Conservation (phyloP, 2,888 invertebrate species). For the Myathropa florea region DNA sequence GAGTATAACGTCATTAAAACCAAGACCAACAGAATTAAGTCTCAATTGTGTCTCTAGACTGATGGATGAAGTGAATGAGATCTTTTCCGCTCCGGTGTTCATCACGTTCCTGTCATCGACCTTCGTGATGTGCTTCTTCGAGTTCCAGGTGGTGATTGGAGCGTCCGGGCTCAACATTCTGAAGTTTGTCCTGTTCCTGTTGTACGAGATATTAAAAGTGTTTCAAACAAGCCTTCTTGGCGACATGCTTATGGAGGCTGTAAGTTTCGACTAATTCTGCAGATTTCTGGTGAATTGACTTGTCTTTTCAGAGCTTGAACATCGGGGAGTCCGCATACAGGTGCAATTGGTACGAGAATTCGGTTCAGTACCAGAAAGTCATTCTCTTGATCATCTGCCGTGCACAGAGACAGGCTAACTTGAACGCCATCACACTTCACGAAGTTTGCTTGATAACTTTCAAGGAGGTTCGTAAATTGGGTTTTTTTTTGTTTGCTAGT, state of each 20-base stretch:
- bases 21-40: no score
- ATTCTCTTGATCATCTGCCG: slow-evolving; percentile 26
- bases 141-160: slow-evolving; percentile 34
- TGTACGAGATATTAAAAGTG: slow-evolving; percentile 28
- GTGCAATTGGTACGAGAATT: slow-evolving; percentile 34
- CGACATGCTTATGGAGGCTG: slow-evolving; percentile 27
- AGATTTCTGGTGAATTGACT: not conserved
- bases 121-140: slow-evolving; percentile 28
- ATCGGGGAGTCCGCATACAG: slow-evolving; percentile 22
- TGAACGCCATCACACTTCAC: slow-evolving; percentile 40
- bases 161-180: not conserved
- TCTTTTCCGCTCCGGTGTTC: slow-evolving; percentile 3
- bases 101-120: slow-evolving; percentile 11
- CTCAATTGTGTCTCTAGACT: not conserved
- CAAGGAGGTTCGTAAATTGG: not conserved
- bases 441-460: slow-evolving; percentile 22
- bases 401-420: slow-evolving; percentile 20
- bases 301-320: not conserved
- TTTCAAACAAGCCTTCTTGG: slow-evolving; percentile 25
- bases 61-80: slow-evolving; percentile 30
- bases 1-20: not conserved
- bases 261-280: not conserved
- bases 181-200: slow-evolving; percentile 7
- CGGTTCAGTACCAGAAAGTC: slow-evolving; percentile 18
- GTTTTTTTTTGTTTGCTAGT: not conserved